Percentiles rank a stretch among this genome's conserved stretches.
Conservation (phyloP, 2,113 vertebrate genomes). For the Bubo scandiacus region DNA sequence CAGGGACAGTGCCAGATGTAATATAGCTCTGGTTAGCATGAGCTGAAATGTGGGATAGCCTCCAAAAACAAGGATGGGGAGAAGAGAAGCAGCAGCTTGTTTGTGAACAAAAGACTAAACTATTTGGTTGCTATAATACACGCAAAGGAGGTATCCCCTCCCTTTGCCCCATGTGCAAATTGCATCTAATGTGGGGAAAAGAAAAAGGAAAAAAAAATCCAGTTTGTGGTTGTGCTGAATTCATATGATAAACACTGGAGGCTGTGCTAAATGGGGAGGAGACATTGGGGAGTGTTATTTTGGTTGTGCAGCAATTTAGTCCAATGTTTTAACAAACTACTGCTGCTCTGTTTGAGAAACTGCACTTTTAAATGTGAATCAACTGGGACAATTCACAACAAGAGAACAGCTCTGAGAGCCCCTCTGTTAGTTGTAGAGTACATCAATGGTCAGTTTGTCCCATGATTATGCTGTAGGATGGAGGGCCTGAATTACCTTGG, state of each 20-base stretch:
- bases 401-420: neutral
- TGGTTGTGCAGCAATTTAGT: neutral
- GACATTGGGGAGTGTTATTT: slow-evolving; percentile 16
- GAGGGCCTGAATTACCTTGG: neutral
- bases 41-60: slow-evolving; percentile 32
- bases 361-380: slow-evolving; percentile 36
- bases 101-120: slow-evolving; percentile 65
- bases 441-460: rapidly evolving
- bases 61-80: slow-evolving; percentile 51
- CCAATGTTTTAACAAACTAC: slow-evolving; percentile 51
- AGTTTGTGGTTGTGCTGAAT: neutral
- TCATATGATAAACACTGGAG: slow-evolving; percentile 35
- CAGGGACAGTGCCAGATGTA: slow-evolving; percentile 62
- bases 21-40: slow-evolving; percentile 51
- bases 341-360: slow-evolving; percentile 27
- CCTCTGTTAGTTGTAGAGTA: neutral
- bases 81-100: slow-evolving; percentile 66
- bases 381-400: neutral
- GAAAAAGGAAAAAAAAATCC: neutral
- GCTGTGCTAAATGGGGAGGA: slow-evolving; percentile 46
- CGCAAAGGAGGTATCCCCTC: neutral
- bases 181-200: slow-evolving; percentile 27
- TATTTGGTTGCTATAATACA: slow-evolving; percentile 68
- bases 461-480: neutral
- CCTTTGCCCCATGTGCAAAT: slow-evolving; percentile 42